Conservation (phyloP, 2,888 invertebrate genomes). For the Drosophila siamana region DNA sequence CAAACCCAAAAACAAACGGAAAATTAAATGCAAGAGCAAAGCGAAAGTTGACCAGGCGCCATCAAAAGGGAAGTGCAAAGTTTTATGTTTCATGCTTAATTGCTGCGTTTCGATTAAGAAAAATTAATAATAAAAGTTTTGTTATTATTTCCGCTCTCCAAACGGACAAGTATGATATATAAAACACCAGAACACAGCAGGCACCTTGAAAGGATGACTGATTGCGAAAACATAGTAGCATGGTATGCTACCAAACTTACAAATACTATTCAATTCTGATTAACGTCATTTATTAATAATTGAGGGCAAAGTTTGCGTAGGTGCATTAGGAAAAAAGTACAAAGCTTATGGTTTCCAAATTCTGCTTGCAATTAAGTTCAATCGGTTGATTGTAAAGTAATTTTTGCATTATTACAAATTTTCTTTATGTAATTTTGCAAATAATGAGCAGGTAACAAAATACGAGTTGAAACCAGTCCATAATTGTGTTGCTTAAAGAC, state of each 20-base stretch:
- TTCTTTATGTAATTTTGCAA: constrained; percentile 18
- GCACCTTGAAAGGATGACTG: constrained; percentile 15
- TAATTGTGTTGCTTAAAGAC: constrained; percentile 42
- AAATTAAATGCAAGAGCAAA: constrained; percentile 19
- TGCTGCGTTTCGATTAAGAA: constrained; percentile 80
- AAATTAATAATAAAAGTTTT: constrained; percentile 78
- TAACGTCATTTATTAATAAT: constrained; percentile 12
- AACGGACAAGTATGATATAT: constrained; percentile 35
- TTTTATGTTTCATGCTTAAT: constrained; percentile 72
- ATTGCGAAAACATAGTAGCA: constrained; percentile 34
- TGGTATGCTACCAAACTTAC: constrained; percentile 4
- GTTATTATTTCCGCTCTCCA: constrained; percentile 61
- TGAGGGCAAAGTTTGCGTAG: background rate
- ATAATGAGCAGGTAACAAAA: constrained; percentile 44
- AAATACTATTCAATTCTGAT: constrained; percentile 19
- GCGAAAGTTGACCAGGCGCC: constrained; percentile 21
- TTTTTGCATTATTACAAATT: background rate
- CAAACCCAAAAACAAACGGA: constrained; percentile 11
- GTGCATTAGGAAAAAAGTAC: background rate
- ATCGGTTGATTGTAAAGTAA: background rate
- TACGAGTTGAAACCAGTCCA: constrained; percentile 34
- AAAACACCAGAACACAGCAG: constrained; percentile 29
- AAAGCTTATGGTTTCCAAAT: background rate
- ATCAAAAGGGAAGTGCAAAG: constrained; percentile 52
- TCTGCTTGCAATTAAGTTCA: background rate